Base-by-base conservation (phyloP, 2,797 vertebrate species). In the Brachyrhaphis roseni region DNA sequence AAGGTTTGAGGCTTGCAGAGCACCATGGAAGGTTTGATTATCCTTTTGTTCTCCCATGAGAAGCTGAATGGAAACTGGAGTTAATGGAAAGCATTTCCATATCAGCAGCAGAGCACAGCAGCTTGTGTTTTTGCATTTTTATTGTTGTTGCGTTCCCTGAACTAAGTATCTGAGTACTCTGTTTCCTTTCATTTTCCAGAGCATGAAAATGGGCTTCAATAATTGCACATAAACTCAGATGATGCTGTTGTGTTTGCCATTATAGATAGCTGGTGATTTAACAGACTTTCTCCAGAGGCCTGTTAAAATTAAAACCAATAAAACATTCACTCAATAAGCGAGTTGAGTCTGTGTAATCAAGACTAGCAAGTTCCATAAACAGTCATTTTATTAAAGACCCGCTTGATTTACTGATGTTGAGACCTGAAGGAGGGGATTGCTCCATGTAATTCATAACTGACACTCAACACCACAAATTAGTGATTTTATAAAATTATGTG, bases 1-100 rank as follows among this genome's bases (percentile, higher is more conserved):
- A 79, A 85, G 84, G 87, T 82, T 93, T 86, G 87, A 84, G 82
- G 83, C 89, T 86, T 41, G 76, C 84, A 39, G 78, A 74, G 81
- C 36, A 4, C 80, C 5, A 77, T 66, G 66, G 64, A 82, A 82
- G 89, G 90, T 91, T 90, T 92, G 89, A 92, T 94, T 92, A 90
- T 87, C 82, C 86, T 93, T 62, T 92, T 91, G 88, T 93, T 92
- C 84, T 88, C 91, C 90, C 88, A 46, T 64, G 90, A 92, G 92
- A 92, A 82, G 81, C 83, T 82, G 86, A 92, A 88, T 87, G 86
- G 83, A 91, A 93, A 89, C 79, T 81, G 84, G 80, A 83, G 85
- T 92, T 92, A 91, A 91, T 90, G 75, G 90, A 87, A 88, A 86
- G 76, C 84, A 88, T 92, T 93, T 94, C 88, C 92, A 92, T 94